Percentiles rank a stretch among this genome's conserved stretches.
Evolutionary conservation across 2,797 vertebrate genomes (phyloP).

Genomic region (Nyctalus aviator): DNA sequence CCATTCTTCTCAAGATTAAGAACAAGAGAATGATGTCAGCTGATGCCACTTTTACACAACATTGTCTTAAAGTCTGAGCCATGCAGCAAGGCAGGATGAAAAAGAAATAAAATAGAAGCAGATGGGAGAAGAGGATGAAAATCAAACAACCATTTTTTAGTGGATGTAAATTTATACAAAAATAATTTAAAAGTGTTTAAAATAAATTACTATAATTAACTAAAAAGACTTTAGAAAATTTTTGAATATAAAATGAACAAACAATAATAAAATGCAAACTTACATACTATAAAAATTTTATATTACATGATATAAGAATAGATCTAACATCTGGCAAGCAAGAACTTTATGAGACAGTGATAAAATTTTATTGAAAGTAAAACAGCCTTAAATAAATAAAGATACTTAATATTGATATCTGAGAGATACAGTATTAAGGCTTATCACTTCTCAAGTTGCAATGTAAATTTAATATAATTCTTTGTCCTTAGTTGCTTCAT

Average conservation of each 20-base stretch:
- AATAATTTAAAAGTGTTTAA: not conserved
- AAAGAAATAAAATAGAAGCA: not conserved
- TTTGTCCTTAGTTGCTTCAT: not conserved
- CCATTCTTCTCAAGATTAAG: not conserved
- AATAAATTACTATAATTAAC: not conserved
- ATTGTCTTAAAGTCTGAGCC: not conserved
- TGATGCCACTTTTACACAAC: not conserved
- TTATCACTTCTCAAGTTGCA: not conserved
- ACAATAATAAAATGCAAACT: not conserved
- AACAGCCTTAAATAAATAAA: not conserved
- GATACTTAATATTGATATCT: not conserved
- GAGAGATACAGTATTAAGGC: not conserved
- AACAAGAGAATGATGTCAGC: not conserved
- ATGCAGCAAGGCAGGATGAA: not conserved
- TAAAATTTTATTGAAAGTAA: conserved; percentile 22
- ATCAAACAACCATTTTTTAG: not conserved
- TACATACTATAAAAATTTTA: not conserved
- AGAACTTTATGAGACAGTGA: not conserved
- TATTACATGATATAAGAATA: not conserved
- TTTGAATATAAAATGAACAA: not conserved
- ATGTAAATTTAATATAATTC: not conserved
- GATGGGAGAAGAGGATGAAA: not conserved
- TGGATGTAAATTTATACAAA: not conserved
- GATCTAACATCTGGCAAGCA: not conserved
- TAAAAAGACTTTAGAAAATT: not conserved